These are phyloP conservation scores for Acinonyx jubatus DNA, from an alignment of 2,113 vertebrate genomes.

Conservation along the genomic window DNA sequence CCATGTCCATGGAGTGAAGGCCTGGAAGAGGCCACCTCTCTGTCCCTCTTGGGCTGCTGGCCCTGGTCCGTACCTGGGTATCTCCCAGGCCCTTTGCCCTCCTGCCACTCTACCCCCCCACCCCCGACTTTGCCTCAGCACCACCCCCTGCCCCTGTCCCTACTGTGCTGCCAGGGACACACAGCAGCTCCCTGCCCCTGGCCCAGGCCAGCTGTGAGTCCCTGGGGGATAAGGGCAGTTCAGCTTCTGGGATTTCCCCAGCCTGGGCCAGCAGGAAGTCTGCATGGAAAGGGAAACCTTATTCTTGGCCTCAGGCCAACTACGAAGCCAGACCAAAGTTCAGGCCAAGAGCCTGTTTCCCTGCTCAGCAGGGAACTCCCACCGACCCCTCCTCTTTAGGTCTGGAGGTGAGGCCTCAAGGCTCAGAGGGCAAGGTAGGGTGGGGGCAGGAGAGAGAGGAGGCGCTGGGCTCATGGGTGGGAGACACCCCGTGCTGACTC, in stretches of 20 bases:
- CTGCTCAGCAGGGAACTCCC: slow-evolving; percentile 45
- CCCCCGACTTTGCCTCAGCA: not conserved
- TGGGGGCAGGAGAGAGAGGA: not conserved
- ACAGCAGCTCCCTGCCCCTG: not conserved
- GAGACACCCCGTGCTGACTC: not conserved
- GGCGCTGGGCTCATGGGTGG: too few species aligned
- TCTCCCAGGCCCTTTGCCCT: not conserved
- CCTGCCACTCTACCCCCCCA: not conserved
- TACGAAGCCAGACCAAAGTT: slow-evolving; percentile 64
- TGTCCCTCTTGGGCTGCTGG: not conserved
- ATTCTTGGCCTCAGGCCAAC: slow-evolving; percentile 42
- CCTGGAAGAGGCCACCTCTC: not conserved
- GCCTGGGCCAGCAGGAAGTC: slow-evolving; percentile 61
- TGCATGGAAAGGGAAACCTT: slow-evolving; percentile 43
- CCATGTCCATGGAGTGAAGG: not conserved
- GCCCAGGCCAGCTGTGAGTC: not conserved
- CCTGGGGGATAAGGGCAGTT: not conserved
- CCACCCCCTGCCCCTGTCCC: not conserved
- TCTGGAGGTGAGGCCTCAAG: not conserved
- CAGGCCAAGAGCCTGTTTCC: slow-evolving; percentile 48
- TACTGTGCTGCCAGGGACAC: not conserved
- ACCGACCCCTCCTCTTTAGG: not conserved
- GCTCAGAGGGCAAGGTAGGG: not conserved
- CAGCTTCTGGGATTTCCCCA: slow-evolving; percentile 62
- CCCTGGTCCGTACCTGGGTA: too few species aligned